A percentile compares a stretch with the other conserved stretches of the same genome.
Conservation (phyloP, 1,140 invertebrate genomes). For the Aphelenchoides avenae region DNA sequence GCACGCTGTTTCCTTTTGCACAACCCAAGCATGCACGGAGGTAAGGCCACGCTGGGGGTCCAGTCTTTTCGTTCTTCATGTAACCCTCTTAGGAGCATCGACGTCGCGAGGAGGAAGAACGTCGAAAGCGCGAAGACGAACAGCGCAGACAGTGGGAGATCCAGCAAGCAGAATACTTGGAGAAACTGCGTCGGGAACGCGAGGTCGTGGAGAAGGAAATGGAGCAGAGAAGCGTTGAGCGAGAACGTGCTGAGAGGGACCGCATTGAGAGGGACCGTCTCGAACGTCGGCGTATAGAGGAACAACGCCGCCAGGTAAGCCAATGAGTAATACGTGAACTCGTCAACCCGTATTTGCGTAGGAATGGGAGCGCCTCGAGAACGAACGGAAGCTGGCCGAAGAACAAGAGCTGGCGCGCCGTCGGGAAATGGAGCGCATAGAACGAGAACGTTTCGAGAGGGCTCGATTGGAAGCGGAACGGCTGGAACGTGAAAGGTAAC, state of each 20-base stretch:
- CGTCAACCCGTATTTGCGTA: too few relatives aligned
- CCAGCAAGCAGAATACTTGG: constrained; percentile 45
- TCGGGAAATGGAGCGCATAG: constrained; percentile 42
- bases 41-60: too few relatives aligned
- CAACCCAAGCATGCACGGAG: too few relatives aligned
- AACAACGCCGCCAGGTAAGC: constrained; percentile 31
- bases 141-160: constrained; percentile 39
- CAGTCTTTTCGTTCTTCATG: too few relatives aligned
- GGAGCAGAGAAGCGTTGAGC: constrained; percentile 23
- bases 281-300: constrained; percentile 32
- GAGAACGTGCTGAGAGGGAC: constrained; percentile 33
- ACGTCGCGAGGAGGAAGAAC: constrained; percentile 51
- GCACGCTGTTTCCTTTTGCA: too few relatives aligned
- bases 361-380: constrained; percentile 56
- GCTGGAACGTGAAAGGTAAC: constrained; percentile 48
- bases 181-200: constrained; percentile 45
- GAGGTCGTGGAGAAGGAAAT: constrained; percentile 40
- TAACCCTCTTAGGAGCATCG: constrained; percentile 36
- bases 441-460: constrained; percentile 38
- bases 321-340: too few relatives aligned
- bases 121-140: constrained; percentile 48
- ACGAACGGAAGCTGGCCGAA: constrained; percentile 42
- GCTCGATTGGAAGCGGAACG: constrained; percentile 44
- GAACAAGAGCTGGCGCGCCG: constrained; percentile 48
- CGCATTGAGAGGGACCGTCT: constrained; percentile 25